A percentile compares a stretch with the other conserved stretches of the same genome.
Conservation (phyloP, 1,140 invertebrate genomes). For the Sitophilus oryzae region DNA sequence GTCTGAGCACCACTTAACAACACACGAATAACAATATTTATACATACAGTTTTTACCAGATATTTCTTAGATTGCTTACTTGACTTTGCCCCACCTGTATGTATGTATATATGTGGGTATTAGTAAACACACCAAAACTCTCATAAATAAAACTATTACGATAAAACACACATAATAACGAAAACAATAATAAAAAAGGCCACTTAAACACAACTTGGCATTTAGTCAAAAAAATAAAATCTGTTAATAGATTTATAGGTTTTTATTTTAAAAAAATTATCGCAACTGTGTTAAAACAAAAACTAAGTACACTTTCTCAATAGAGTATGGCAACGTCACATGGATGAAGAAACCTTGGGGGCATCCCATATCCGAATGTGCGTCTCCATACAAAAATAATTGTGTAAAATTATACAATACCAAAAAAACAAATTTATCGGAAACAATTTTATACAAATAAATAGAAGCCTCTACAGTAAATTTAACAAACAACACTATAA, state of each 20-base stretch:
- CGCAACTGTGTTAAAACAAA: conserved; percentile 40
- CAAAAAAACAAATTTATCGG: conserved; percentile 29
- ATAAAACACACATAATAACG: conserved; percentile 32
- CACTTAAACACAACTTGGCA: conserved; percentile 40
- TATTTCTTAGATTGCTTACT: conserved; percentile 46
- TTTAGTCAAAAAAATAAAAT: conserved; percentile 33
- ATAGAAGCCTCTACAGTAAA: conserved; percentile 42
- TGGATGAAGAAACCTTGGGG: neutral
- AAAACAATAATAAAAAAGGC: conserved; percentile 34
- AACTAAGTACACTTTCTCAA: conserved; percentile 41
- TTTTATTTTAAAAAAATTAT: conserved; percentile 33
- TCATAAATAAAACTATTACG: conserved; percentile 16
- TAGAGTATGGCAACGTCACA: conserved; percentile 17
- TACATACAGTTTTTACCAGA: conserved; percentile 47
- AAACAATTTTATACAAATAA: conserved; percentile 32
- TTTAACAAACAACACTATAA: conserved; percentile 40
- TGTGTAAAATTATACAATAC: conserved; percentile 29
- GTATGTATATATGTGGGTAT: conserved; percentile 46
- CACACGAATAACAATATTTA: conserved; percentile 46
- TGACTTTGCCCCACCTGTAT: conserved; percentile 47
- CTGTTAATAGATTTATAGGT: conserved; percentile 32
- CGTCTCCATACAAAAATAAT: conserved; percentile 23
- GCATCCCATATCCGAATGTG: conserved; percentile 14
- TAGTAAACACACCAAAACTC: conserved; percentile 42
- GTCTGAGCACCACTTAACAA: conserved; percentile 46